Conservation (phyloP, 2,113 vertebrate species). For the Bubo bubo region DNA sequence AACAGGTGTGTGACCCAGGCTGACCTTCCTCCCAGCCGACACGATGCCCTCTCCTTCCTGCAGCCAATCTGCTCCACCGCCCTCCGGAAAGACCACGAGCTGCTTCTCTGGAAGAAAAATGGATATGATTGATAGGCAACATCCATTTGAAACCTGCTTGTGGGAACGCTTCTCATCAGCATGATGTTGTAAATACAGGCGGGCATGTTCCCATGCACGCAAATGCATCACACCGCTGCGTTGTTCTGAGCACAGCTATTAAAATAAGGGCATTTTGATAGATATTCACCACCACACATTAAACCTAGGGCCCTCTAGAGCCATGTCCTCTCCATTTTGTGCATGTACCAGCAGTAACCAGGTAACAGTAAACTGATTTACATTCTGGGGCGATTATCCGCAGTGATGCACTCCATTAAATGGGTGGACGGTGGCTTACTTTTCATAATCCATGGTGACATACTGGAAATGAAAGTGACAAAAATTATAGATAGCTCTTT, state of each 20-base stretch:
- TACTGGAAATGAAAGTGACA: constrained; percentile 24
- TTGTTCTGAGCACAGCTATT: not conserved
- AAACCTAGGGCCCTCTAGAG: not conserved
- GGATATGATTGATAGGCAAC: not conserved
- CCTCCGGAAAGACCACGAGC: not conserved
- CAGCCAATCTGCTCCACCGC: rapidly evolving
- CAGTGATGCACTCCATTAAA: not conserved
- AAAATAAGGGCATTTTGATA: not conserved
- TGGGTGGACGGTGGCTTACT: not conserved
- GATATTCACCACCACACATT: not conserved
- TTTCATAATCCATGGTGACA: constrained; percentile 42
- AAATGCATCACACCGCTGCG: not conserved
- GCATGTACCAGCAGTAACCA: constrained; percentile 31
- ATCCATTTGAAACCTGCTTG: not conserved
- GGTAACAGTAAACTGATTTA: constrained; percentile 48
- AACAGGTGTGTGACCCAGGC: not conserved
- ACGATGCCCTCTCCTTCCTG: not conserved
- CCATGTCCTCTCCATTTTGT: not conserved
- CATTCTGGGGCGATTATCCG: not conserved
- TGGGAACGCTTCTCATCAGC: not conserved
- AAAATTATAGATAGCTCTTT: constrained; percentile 10
- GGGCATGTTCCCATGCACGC: not conserved
- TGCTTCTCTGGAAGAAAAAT: not conserved
- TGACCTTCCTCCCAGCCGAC: not conserved
- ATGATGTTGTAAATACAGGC: not conserved